These are phyloP conservation scores for Labeo rohita DNA, from an alignment of 2,113 vertebrate genomes.

Conservation along the genomic window DNA sequence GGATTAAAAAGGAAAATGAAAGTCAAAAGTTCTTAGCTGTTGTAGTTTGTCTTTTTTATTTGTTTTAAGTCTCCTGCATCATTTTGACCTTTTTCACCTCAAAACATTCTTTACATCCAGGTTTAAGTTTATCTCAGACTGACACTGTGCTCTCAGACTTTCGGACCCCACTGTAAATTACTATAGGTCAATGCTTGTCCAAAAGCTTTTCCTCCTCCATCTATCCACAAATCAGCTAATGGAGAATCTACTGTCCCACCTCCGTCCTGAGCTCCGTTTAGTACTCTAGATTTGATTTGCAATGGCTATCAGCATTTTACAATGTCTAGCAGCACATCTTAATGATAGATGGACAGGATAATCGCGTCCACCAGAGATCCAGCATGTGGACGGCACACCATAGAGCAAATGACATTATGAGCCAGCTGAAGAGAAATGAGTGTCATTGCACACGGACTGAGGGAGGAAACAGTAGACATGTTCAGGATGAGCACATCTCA, in stretches of 20 bases:
- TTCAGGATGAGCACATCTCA: background rate
- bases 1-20: background rate
- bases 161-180: background rate
- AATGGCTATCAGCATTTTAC: background rate
- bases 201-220: background rate
- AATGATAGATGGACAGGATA: slow-evolving; percentile 4
- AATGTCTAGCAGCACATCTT: slow-evolving; percentile 11
- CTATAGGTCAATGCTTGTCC: background rate
- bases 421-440: slow-evolving; percentile 34
- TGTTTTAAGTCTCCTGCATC: background rate
- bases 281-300: slow-evolving; percentile 25
- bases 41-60: background rate
- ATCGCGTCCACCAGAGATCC: background rate
- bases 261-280: slow-evolving; percentile 5
- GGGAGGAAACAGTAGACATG: slow-evolving; percentile 45
- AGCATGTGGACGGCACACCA: background rate
- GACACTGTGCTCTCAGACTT: background rate
- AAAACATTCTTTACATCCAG: background rate
- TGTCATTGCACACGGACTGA: slow-evolving; percentile 41
- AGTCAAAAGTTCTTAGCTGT: background rate
- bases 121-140: background rate
- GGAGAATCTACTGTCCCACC: background rate
- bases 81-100: background rate
- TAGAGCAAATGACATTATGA: slow-evolving; percentile 45
- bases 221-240: background rate